Evolutionary conservation across 2,888 invertebrate genomes (phyloP).

Genomic region (Stenurella melanura): DNA sequence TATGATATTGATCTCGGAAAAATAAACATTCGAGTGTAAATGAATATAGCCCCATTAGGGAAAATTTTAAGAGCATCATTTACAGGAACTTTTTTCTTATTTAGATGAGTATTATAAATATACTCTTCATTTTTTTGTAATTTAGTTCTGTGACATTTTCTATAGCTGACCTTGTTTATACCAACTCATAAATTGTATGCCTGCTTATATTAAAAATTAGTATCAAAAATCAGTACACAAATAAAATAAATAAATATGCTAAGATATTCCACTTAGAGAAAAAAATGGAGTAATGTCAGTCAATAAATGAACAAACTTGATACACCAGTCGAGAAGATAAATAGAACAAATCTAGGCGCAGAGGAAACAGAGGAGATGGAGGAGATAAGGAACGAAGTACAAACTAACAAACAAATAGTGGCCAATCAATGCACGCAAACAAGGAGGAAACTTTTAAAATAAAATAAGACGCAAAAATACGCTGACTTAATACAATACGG

Average conservation of each 20-base stretch:
- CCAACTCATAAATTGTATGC: too few species aligned
- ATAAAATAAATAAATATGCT: not conserved
- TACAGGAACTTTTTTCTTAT: too few species aligned
- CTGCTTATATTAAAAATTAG: too few species aligned
- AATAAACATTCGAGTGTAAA: too few species aligned
- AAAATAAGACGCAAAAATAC: conserved; percentile 1
- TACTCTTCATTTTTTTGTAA: too few species aligned
- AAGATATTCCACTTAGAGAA: not conserved
- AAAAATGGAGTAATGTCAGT: not conserved
- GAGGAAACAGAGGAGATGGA: conserved; percentile 4
- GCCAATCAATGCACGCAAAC: conserved; percentile 4
- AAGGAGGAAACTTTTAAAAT: not conserved
- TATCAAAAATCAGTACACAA: too few species aligned
- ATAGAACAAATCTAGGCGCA: conserved; percentile 22
- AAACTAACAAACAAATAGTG: conserved; percentile 7
- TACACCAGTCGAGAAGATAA: conserved; percentile 13
- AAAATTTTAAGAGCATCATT: too few species aligned
- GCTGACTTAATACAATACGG: not conserved
- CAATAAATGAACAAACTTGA: conserved; percentile 20
- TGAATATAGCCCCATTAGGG: too few species aligned
- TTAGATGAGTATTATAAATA: too few species aligned
- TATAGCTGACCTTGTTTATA: too few species aligned
- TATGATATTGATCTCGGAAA: too few species aligned
- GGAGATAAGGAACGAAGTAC: not conserved
- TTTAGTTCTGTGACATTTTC: too few species aligned